Evolutionary conservation across 2,888 invertebrate species (phyloP).

Genomic region (Eupithecia subfuscata): DNA sequence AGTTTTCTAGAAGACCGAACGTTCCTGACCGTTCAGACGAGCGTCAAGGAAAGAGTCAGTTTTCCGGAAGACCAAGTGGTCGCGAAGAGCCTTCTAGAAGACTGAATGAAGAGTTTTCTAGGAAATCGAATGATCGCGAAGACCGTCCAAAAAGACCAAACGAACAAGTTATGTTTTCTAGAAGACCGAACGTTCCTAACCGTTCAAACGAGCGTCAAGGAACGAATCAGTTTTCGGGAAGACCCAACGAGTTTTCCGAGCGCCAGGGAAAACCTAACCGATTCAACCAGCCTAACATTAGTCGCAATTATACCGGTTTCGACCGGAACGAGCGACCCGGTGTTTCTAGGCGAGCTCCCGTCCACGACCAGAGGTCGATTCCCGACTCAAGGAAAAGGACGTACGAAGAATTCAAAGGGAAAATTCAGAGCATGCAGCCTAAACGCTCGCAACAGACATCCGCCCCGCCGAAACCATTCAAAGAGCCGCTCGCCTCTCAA

Average conservation of each 20-base stretch:
- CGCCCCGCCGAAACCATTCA: background rate
- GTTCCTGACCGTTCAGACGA: conserved; percentile 14
- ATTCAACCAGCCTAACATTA: background rate
- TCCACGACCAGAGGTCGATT: background rate
- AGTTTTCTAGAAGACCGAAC: conserved; percentile 7
- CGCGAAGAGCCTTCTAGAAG: background rate
- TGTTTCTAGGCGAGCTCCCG: background rate
- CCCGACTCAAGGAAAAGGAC: conserved; percentile 18
- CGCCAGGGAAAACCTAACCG: conserved; percentile 9
- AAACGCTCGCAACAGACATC: background rate
- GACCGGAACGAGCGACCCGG: conserved; percentile 12
- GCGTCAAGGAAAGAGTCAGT: conserved; percentile 20
- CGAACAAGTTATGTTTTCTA: conserved; percentile 5
- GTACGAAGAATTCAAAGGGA: conserved; percentile 18
- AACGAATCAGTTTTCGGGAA: conserved; percentile 18
- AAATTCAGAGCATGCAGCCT: no score
- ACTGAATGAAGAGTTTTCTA: conserved; percentile 14
- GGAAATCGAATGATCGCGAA: background rate
- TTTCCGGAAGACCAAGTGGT: conserved; percentile 8
- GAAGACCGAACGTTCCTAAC: conserved; percentile 9
- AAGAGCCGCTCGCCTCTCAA: background rate
- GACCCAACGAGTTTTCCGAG: conserved; percentile 11
- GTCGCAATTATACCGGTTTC: background rate
- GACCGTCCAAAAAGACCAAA: conserved; percentile 7
- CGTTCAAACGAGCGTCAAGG: conserved; percentile 15